A percentile compares a stretch with the other conserved stretches of the same genome.
Conservation (phyloP, 2,797 vertebrate species). For the Clamator glandarius region DNA sequence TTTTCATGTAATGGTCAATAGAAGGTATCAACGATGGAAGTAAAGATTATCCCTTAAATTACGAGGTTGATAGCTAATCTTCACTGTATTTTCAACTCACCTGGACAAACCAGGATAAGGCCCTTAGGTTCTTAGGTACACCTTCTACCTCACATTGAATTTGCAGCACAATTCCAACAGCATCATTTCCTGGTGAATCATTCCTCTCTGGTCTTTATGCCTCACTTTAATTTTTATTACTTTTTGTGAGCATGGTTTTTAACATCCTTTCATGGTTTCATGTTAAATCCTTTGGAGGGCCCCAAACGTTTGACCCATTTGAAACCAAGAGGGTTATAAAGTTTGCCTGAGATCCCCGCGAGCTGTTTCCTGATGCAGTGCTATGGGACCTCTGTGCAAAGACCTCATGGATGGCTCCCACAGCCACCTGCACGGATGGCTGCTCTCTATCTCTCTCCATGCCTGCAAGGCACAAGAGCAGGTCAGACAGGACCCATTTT, state of each 20-base stretch:
- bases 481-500: background rate
- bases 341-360: background rate
- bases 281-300: background rate
- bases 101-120: background rate
- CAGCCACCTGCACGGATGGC: background rate
- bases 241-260: background rate
- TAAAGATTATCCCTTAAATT: background rate
- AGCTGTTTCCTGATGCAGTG: accelerated
- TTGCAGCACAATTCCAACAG: background rate
- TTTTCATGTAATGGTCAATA: background rate
- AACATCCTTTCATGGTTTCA: background rate
- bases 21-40: background rate
- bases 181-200: background rate
- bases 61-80: background rate
- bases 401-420: background rate
- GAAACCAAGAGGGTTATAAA: background rate
- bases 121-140: background rate
- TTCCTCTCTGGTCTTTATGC: background rate
- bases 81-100: background rate
- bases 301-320: background rate
- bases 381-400: background rate
- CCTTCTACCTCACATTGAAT: background rate
- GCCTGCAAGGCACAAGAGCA: background rate
- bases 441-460: background rate
- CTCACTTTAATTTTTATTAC: background rate